Conservation (phyloP, 2,888 invertebrate species). For the Ichneumoninae sp. region DNA sequence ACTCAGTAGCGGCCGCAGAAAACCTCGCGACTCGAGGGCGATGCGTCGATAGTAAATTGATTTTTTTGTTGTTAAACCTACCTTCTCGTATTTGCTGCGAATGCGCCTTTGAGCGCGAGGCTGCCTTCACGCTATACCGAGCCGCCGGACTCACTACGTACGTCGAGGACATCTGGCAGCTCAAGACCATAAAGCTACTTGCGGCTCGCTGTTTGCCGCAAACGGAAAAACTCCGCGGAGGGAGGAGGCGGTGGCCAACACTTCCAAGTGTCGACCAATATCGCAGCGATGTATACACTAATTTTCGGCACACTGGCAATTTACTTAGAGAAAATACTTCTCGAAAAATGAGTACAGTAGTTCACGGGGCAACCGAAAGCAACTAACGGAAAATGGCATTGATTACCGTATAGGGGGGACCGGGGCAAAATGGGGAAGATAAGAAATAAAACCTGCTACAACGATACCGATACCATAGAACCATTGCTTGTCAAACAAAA, state of each 20-base stretch:
- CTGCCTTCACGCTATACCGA: constrained; percentile 60
- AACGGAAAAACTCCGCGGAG: constrained; percentile 6
- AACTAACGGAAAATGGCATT: no score
- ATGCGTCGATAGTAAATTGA: constrained; percentile 68
- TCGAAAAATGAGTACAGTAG: background rate
- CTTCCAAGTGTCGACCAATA: background rate
- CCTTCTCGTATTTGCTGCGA: constrained; percentile 69
- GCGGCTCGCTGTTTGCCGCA: constrained; percentile 3
- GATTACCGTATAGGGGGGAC: background rate
- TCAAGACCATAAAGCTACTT: constrained; percentile 38
- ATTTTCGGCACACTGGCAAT: background rate
- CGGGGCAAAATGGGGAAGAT: no score
- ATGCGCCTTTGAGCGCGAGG: constrained; percentile 75
- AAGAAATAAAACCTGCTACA: no score
- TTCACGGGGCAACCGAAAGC: background rate
- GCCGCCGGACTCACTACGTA: constrained; percentile 64
- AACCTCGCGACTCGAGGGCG: constrained; percentile 55
- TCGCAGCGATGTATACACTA: background rate
- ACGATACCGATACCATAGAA: no score
- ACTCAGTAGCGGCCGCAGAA: constrained; percentile 32
- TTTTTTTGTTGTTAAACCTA: constrained; percentile 38
- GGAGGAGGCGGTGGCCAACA: background rate
- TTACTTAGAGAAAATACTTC: background rate
- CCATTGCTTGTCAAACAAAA: no score
- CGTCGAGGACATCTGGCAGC: constrained; percentile 44